Conservation (phyloP, 2,888 invertebrate genomes). For the Tetramorium bicarinatum region DNA sequence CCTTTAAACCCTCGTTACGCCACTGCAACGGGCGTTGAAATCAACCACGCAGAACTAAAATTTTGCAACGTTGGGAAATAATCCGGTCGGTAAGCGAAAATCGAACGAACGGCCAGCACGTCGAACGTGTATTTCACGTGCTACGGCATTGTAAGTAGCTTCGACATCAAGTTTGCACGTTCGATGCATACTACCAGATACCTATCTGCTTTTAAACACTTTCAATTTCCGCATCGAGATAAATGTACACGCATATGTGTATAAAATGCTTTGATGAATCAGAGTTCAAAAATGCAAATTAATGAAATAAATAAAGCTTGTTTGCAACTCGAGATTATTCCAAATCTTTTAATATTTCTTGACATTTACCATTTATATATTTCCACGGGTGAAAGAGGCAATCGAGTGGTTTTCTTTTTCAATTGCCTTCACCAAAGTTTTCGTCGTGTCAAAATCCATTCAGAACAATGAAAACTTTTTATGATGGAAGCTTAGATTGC, state of each 20-base stretch:
- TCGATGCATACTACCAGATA: constrained; percentile 45
- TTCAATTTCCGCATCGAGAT: constrained; percentile 72
- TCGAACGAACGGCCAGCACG: constrained; percentile 58
- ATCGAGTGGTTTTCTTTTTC: neutral
- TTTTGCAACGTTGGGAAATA: constrained; percentile 63
- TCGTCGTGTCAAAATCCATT: neutral
- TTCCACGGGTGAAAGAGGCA: neutral
- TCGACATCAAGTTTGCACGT: constrained; percentile 59
- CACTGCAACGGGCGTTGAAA: constrained; percentile 44
- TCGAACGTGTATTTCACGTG: constrained; percentile 58
- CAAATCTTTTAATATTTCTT: constrained; percentile 1
- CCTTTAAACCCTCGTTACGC: constrained; percentile 59
- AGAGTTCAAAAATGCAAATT: constrained; percentile 9
- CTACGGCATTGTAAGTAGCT: constrained; percentile 63
- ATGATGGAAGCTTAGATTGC: constrained; percentile 15
- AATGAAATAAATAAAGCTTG: neutral
- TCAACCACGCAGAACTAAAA: constrained; percentile 42
- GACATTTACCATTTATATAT: neutral
- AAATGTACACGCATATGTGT: neutral
- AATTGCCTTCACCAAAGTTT: constrained; percentile 15
- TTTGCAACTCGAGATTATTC: neutral
- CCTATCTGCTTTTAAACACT: constrained; percentile 72
- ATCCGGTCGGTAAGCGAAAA: constrained; percentile 68
- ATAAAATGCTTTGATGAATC: constrained; percentile 7
- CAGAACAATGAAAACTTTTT: constrained; percentile 33